Percentiles rank a stretch among this genome's conserved stretches.
Evolutionary conservation across 2,113 vertebrate genomes (phyloP).

Genomic region (Daboia siamensis): DNA sequence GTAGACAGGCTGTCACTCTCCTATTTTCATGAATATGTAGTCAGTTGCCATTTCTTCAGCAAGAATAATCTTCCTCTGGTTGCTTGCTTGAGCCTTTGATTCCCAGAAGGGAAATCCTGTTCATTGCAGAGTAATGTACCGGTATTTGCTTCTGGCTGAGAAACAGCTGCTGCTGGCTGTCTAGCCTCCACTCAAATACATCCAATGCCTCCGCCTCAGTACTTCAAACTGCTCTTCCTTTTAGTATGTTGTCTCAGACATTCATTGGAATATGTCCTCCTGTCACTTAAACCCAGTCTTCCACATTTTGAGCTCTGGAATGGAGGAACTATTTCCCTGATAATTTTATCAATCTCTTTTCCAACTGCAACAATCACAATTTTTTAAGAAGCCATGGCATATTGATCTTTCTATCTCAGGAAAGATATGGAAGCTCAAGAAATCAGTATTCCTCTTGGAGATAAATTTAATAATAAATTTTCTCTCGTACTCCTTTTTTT

Average conservation of each 20-base stretch:
- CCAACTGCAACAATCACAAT: not conserved
- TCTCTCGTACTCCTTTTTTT: not conserved
- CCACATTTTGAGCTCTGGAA: not conserved
- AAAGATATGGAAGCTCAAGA: not conserved
- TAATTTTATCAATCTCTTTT: not conserved
- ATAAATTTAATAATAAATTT: not conserved
- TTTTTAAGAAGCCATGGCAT: not conserved
- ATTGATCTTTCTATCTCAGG: not conserved
- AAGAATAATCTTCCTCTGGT: not conserved
- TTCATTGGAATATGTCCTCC: not conserved
- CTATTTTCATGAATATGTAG: not conserved
- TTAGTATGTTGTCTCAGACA: not conserved
- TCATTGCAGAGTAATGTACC: not conserved
- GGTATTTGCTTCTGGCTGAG: not conserved
- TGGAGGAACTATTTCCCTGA: not conserved
- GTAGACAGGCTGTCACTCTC: not conserved
- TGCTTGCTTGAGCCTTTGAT: not conserved
- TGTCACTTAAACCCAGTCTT: not conserved
- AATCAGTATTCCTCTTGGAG: not conserved
- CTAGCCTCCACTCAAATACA: not conserved
- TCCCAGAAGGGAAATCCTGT: not conserved
- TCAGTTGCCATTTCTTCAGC: not conserved
- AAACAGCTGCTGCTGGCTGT: not conserved
- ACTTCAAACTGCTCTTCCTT: not conserved
- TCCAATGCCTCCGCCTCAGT: not conserved